phyloP scores from a whole-genome alignment of 2,888 invertebrate species.

The Dysmachus trigonus region DNA sequence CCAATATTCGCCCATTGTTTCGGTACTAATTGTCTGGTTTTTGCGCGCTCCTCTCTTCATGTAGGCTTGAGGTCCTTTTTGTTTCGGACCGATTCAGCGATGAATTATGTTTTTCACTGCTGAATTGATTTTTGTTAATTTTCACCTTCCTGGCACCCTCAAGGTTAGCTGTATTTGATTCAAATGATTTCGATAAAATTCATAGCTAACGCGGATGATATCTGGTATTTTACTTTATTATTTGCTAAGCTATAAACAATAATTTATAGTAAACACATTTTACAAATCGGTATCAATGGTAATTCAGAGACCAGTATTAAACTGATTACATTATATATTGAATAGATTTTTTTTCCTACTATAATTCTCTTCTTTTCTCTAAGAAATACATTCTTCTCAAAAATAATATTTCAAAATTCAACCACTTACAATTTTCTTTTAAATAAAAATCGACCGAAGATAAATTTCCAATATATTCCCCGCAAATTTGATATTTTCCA shows the following conservation, averaged over 20 bases:
- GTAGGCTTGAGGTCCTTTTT: slow-evolving; percentile 33
- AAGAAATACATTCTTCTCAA: no score
- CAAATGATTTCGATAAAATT: not conserved
- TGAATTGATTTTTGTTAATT: slow-evolving; percentile 45
- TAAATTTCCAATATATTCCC: no score
- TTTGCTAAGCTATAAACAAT: not conserved
- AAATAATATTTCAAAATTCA: no score
- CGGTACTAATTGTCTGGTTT: slow-evolving; percentile 64
- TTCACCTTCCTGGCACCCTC: not conserved
- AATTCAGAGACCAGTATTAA: no score
- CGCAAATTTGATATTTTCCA: no score
- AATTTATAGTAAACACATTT: not conserved
- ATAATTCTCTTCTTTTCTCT: no score
- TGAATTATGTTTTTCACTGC: slow-evolving; percentile 45
- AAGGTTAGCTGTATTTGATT: not conserved
- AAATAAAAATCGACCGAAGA: no score
- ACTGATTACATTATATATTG: no score
- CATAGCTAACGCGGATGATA: not conserved
- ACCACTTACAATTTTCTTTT: no score
- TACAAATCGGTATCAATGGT: no score
- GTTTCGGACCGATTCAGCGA: slow-evolving; percentile 33
- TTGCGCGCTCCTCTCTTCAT: slow-evolving; percentile 51
- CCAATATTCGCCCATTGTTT: slow-evolving; percentile 64
- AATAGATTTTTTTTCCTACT: no score
- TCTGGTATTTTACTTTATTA: not conserved